phyloP scores from a whole-genome alignment of 1,140 invertebrate genomes.

The Apis laboriosa region DNA sequence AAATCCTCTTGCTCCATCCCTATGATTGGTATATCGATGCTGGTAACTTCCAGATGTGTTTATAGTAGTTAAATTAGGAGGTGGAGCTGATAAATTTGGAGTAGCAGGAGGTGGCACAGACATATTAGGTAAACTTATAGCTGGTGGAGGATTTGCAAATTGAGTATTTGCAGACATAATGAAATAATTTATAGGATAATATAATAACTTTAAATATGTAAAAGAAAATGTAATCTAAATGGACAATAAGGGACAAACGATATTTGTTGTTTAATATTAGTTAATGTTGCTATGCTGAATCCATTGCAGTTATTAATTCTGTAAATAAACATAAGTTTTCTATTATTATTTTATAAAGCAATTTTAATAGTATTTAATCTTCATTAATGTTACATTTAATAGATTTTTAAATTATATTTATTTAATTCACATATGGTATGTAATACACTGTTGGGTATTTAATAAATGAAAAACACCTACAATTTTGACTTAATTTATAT shows the following conservation, averaged over 20 bases:
- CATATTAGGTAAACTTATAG: slow-evolving; percentile 79
- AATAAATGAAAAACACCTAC: not conserved
- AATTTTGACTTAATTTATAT: not conserved
- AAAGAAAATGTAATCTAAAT: slow-evolving; percentile 33
- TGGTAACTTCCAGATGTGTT: slow-evolving; percentile 76
- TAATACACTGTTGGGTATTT: not conserved
- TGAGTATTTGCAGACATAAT: slow-evolving; percentile 75
- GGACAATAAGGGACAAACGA: slow-evolving; percentile 40
- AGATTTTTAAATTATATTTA: not conserved
- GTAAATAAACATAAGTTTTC: slow-evolving; percentile 45
- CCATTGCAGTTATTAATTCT: slow-evolving; percentile 43
- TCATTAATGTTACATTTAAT: not conserved
- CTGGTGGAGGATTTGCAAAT: slow-evolving; percentile 76
- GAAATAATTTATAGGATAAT: slow-evolving; percentile 26
- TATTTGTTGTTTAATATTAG: slow-evolving; percentile 13
- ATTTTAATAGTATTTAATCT: not conserved
- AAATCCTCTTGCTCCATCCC: slow-evolving; percentile 75
- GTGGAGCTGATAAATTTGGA: slow-evolving; percentile 78
- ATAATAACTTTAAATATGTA: slow-evolving; percentile 36
- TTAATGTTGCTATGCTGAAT: slow-evolving; percentile 5
- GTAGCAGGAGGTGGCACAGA: slow-evolving; percentile 77
- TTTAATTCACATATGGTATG: slow-evolving; percentile 13
- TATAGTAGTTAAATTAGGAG: slow-evolving; percentile 78
- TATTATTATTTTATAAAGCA: slow-evolving; percentile 4
- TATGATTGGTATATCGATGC: slow-evolving; percentile 76